Conservation (phyloP, 2,888 invertebrate genomes). For the Protodeltote pygarga region DNA sequence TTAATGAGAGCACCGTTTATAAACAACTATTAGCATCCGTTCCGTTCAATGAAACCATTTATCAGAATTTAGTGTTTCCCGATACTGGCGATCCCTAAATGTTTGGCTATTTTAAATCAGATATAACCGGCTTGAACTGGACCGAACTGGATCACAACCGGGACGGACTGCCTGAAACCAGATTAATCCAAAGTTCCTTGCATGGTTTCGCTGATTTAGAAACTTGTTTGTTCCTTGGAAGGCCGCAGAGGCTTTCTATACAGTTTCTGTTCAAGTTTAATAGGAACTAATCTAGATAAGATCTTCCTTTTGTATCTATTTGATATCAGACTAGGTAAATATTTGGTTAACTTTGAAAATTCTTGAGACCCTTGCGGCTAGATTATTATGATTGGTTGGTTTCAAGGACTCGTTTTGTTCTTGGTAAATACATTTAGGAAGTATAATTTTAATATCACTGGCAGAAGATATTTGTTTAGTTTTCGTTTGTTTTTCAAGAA, state of each 20-base stretch:
- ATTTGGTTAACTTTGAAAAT: slow-evolving; percentile 46
- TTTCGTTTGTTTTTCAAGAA: too few species aligned
- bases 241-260: slow-evolving; percentile 58
- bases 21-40: slow-evolving; percentile 45
- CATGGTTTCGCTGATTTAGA: slow-evolving; percentile 83
- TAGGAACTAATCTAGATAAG: slow-evolving; percentile 66
- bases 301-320: slow-evolving; percentile 53
- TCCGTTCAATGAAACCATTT: slow-evolving; percentile 43
- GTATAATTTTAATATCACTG: neutral
- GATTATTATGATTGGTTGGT: slow-evolving; percentile 41
- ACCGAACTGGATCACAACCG: slow-evolving; percentile 66
- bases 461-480: too few species aligned
- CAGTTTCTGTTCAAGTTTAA: slow-evolving; percentile 57
- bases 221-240: slow-evolving; percentile 81
- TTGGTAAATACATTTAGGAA: slow-evolving; percentile 7
- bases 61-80: slow-evolving; percentile 48
- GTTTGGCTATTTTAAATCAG: slow-evolving; percentile 78
- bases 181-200: slow-evolving; percentile 80
- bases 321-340: slow-evolving; percentile 50
- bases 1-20: slow-evolving; percentile 34
- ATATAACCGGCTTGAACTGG: slow-evolving; percentile 58
- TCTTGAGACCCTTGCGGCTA: slow-evolving; percentile 46
- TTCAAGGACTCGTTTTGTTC: slow-evolving; percentile 12
- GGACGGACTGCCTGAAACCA: slow-evolving; percentile 72
- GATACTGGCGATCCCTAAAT: slow-evolving; percentile 49